A percentile compares a stretch with the other conserved stretches of the same genome.
These are phyloP conservation scores for Brotula barbata DNA, from an alignment of 2,797 vertebrate genomes.

Conservation along the genomic window DNA sequence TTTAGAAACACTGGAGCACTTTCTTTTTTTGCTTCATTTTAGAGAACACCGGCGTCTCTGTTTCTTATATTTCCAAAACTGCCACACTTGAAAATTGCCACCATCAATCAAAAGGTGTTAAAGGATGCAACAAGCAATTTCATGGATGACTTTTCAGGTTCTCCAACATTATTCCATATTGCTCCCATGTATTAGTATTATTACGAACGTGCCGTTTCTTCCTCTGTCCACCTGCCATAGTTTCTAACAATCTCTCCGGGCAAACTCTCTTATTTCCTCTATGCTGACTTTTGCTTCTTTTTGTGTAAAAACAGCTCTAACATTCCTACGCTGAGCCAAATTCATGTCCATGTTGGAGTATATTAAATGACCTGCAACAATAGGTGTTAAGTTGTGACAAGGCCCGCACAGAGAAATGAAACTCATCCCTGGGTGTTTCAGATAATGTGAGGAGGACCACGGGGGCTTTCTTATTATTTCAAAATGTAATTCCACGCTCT, in stretches of 20 bases:
- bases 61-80: slow-evolving; percentile 66
- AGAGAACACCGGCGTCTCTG: slow-evolving; percentile 49
- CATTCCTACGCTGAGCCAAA: slow-evolving; percentile 29
- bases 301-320: slow-evolving; percentile 42
- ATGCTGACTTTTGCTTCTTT: slow-evolving; percentile 41
- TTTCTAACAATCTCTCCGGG: slow-evolving; percentile 38
- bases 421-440: slow-evolving; percentile 53
- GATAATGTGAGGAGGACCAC: slow-evolving; percentile 38
- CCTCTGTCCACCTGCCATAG: slow-evolving; percentile 17
- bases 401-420: slow-evolving; percentile 43
- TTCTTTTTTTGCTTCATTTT: slow-evolving; percentile 48
- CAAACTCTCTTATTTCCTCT: slow-evolving; percentile 50
- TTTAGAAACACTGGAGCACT: background rate
- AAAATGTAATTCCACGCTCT: slow-evolving; percentile 41
- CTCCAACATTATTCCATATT: slow-evolving; percentile 67
- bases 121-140: slow-evolving; percentile 74
- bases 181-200: slow-evolving; percentile 46
- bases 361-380: slow-evolving; percentile 57
- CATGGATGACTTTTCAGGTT: slow-evolving; percentile 70
- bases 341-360: slow-evolving; percentile 49
- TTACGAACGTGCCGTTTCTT: slow-evolving; percentile 30
- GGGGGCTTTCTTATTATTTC: slow-evolving; percentile 38
- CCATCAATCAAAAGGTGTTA: slow-evolving; percentile 75
- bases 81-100: slow-evolving; percentile 77
- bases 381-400: slow-evolving; percentile 53